phyloP scores from a whole-genome alignment of 2,113 vertebrate genomes.

The Oceanodroma tethys region DNA sequence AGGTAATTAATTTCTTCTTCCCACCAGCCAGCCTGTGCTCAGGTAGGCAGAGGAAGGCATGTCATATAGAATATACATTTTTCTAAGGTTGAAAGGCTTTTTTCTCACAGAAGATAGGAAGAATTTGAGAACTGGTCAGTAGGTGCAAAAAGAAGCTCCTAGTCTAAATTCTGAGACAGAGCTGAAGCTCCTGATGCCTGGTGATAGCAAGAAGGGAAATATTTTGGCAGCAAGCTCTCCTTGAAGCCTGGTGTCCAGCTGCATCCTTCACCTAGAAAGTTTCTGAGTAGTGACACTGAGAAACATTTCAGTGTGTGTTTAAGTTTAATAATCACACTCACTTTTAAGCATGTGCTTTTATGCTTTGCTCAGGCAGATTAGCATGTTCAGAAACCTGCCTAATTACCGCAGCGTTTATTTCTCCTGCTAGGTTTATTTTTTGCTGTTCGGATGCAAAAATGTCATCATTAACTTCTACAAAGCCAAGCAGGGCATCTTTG shows the following conservation, averaged over 20 bases:
- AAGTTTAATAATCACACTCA: neutral
- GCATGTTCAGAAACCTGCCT: neutral
- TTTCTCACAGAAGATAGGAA: neutral
- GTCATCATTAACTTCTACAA: neutral
- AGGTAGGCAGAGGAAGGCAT: neutral
- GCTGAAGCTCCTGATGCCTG: neutral
- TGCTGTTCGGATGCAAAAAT: neutral
- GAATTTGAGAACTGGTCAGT: neutral
- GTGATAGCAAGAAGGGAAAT: neutral
- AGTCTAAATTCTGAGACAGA: neutral
- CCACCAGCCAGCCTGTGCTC: neutral
- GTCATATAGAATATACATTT: neutral
- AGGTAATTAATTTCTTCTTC: conserved; percentile 10
- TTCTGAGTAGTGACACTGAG: neutral
- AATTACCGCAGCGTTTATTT: neutral
- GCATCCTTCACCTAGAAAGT: neutral
- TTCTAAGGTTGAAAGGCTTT: neutral
- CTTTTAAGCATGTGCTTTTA: neutral
- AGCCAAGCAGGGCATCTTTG: neutral
- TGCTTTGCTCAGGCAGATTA: neutral
- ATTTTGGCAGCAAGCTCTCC: neutral
- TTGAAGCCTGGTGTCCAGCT: neutral
- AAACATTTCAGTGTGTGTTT: neutral
- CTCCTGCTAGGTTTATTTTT: neutral
- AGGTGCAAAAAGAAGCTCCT: neutral